Conservation (phyloP, 2,113 vertebrate species). For the Saccopteryx bilineata region DNA sequence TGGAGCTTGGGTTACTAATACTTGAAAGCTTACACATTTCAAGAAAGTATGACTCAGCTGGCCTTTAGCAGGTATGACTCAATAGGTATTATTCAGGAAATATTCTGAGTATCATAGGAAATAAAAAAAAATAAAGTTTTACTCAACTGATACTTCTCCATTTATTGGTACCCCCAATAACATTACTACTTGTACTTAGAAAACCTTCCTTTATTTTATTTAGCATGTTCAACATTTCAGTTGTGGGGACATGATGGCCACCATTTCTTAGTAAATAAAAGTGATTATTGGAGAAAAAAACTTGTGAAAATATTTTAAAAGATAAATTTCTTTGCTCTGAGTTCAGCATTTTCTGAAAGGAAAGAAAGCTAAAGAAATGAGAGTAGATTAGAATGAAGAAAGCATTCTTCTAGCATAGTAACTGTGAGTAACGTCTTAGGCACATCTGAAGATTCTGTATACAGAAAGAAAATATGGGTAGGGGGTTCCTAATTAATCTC, state of each 20-base stretch:
- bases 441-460: background rate
- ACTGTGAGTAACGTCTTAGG: background rate
- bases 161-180: background rate
- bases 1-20: background rate
- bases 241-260: background rate
- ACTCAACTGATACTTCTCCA: background rate
- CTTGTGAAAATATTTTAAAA: background rate
- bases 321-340: background rate
- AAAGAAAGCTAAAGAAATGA: slow-evolving; percentile 20
- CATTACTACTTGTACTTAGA: background rate
- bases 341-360: background rate
- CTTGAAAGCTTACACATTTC: slow-evolving; percentile 18
- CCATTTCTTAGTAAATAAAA: background rate
- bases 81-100: background rate
- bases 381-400: background rate
- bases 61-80: background rate
- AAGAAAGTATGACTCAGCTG: background rate
- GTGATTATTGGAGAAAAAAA: background rate
- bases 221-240: background rate
- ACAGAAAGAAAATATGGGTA: slow-evolving; percentile 26
- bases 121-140: background rate
- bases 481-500: background rate
- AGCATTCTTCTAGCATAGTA: background rate
- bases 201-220: background rate
- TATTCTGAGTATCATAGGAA: background rate